Base-by-base conservation (phyloP, 2,797 vertebrate species). In the Leuciscus waleckii region DNA sequence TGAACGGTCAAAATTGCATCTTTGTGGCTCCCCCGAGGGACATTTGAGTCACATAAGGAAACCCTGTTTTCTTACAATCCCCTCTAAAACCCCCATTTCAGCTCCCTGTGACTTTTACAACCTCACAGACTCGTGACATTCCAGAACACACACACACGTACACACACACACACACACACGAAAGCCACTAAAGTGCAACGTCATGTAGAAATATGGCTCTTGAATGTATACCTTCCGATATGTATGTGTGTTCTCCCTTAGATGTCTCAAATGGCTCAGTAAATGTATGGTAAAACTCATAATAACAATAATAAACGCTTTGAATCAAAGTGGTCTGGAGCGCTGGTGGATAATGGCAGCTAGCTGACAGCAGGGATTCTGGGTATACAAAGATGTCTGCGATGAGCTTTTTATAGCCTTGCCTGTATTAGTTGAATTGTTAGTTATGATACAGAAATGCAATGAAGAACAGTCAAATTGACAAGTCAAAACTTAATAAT, bases 261-360 rank as follows among this genome's bases (percentile, higher is more conserved):
- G 43, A 67, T 13, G 26, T 13, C n/a, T 67, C 46, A 78, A 35
- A 78, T 78, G 49, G 37, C 82, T 43, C 17, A 6, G 74, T 43
- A 77, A 84, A 56, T 77, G 37, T 77, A 69, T 41, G 65, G 37
- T 32, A 39, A 68, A 41, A n/a, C 46, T 69, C 29, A 21, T 23
- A 84, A 77, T 56, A 32, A 69, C 82, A 58, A 29, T 58, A 78
- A 84, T 78, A 51, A 43, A 46, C 0, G 1, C n/a, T 32, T 77
- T 9, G 63, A 43, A 63, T 69, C 35, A 41, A 26, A 77, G 73
- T 78, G 74, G 43, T 65, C 56, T 17, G 26, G 35, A 77, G 74
- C 39, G 10, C 35, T 67, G 63, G 17, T 78, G n/a, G 74, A 70
- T 78, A 58, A 78, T 56, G 58, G 26, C 63, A 56, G 29, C 9